phyloP scores from a whole-genome alignment of 2,113 vertebrate genomes.

The Notiomystis cincta region DNA sequence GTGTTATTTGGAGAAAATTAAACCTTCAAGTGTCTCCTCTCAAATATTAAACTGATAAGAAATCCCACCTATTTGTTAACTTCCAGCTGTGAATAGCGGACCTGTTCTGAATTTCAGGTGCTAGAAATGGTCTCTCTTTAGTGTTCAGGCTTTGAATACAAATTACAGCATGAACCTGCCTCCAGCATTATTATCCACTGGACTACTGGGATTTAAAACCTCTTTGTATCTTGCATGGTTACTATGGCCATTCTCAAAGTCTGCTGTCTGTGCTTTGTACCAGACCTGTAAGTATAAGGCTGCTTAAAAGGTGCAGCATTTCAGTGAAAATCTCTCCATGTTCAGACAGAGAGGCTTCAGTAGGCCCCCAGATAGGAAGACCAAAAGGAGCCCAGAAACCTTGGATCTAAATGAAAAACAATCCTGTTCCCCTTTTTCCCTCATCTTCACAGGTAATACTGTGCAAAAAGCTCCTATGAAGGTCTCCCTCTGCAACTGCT shows the following conservation, averaged over 20 bases:
- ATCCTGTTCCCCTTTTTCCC: neutral
- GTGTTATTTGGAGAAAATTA: neutral
- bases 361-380: neutral
- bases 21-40: neutral
- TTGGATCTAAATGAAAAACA: neutral
- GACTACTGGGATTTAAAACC: neutral
- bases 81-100: neutral
- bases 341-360: neutral
- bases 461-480: neutral
- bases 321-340: neutral
- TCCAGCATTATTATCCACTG: neutral
- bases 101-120: neutral
- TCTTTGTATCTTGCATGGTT: neutral
- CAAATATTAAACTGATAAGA: neutral
- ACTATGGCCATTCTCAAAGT: neutral
- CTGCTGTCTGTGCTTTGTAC: neutral
- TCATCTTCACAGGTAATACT: fast-evolving
- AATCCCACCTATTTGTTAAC: neutral
- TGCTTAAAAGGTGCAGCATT: neutral
- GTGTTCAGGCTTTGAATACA: slow-evolving; percentile 4
- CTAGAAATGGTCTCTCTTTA: neutral
- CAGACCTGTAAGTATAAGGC: neutral
- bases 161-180: neutral
- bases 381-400: neutral
- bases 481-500: neutral